Evolutionary conservation across 1,140 invertebrate genomes (phyloP), one percentile per base, ranked within the genome.

Genomic region (Chrysoperla carnea): DNA sequence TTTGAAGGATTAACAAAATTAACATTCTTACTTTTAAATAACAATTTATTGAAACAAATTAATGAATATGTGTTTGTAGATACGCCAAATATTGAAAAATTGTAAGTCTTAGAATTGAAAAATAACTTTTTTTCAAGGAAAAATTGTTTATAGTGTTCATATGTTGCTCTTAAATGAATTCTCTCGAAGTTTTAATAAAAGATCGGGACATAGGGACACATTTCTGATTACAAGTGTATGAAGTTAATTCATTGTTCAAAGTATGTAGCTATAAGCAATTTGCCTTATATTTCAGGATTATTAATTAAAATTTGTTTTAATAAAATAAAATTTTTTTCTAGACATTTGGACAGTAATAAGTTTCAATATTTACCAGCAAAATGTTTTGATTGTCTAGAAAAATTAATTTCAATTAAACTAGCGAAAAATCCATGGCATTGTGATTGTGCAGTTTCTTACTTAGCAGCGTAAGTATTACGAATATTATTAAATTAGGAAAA

Each of bases 401-500:
- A 73, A 29, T 62, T 89, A 36, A 63, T 73, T 4, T 75, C 81
- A 40, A 68, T 88, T 1, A 83, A 84, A 55, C 59, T 89, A 13
- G 76, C 75, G 1, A 80, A 80, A 48, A 89, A 89, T 61, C 82
- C 83, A 0, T 88, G 84, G 84, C 80, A 86, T 52, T 89, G 85
- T 50, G 83, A 88, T 54, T 89, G 85, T 52, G 72, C 74, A 35
- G 75, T 80, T 6, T 61, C 82, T 0, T 87, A 87, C 55, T 68
- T 88, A 41, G 70, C 76, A 0, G 63, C 62, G 59, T 82, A 72
- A 70, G 61, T 72, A 28, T 40, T n/a, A 37, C 6, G 42, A 41
- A 36, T 35, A 46, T 36, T 48, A 33, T n/a, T n/a, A n/a, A n/a
- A n/a, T n/a, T n/a, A n/a, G n/a, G n/a, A n/a, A n/a, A n/a, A n/a